phyloP scores from a whole-genome alignment of 30 jellyfish, hydroid and myxozoan species.

The Pseudorhiza aurosa region DNA sequence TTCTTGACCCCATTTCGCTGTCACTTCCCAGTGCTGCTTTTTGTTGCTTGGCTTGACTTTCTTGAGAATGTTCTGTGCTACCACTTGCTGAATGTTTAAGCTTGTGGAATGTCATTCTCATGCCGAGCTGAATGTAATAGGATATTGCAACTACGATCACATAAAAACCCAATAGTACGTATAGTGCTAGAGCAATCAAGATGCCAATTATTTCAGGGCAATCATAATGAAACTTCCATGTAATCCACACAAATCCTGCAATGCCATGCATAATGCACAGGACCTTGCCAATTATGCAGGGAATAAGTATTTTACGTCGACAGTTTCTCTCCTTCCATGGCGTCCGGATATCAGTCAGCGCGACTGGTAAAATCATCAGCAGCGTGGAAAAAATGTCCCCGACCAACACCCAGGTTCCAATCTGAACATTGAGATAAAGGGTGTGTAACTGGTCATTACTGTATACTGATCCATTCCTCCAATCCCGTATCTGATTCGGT shows the following conservation, averaged over 20 bases:
- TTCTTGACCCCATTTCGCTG: background rate
- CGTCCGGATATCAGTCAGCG: constrained; percentile 19
- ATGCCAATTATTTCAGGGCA: constrained; percentile 66
- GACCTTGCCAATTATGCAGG: constrained; percentile 24
- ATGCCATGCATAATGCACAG: constrained; percentile 25
- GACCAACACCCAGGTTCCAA: constrained; percentile 55
- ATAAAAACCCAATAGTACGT: constrained; percentile 55
- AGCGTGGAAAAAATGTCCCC: constrained; percentile 40
- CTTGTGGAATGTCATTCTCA: constrained; percentile 43
- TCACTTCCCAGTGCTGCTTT: background rate
- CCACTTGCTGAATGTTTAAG: constrained; percentile 7
- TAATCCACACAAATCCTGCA: constrained; percentile 57
- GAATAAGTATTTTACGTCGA: constrained; percentile 47
- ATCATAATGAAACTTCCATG: constrained; percentile 19
- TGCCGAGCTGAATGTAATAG: constrained; percentile 48
- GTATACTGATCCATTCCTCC: constrained; percentile 38
- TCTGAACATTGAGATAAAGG: constrained; percentile 25
- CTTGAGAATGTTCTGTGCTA: constrained; percentile 9
- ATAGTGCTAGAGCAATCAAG: constrained; percentile 34
- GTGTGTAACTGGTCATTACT: constrained; percentile 8
- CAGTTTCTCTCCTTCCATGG: constrained; percentile 50
- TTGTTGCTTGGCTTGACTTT: background rate
- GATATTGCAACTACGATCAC: constrained; percentile 40
- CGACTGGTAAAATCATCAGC: constrained; percentile 47
- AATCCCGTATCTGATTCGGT: constrained; percentile 62